phyloP scores from a whole-genome alignment of 2,113 vertebrate genomes.

The Pygoscelis adeliae region DNA sequence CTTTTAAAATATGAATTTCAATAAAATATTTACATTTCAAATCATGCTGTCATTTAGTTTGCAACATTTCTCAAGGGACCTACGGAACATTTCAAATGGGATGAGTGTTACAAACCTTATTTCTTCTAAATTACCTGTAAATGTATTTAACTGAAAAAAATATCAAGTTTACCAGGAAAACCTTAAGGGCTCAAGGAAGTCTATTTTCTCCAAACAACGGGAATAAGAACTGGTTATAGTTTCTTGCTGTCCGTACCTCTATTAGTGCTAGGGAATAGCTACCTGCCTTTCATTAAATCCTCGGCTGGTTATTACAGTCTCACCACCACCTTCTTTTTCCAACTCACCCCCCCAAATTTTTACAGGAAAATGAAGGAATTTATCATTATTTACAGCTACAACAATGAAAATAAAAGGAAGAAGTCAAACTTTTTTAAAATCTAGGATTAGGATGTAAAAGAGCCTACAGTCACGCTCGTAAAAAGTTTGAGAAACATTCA shows the following conservation, averaged over 20 bases:
- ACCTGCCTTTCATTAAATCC: background rate
- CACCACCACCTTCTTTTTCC: background rate
- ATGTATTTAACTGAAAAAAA: background rate
- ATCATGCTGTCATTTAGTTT: background rate
- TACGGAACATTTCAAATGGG: background rate
- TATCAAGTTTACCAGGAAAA: background rate
- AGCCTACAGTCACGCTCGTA: background rate
- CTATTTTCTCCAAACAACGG: background rate
- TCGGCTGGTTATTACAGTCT: background rate
- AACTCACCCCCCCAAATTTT: background rate
- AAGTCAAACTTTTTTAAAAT: background rate
- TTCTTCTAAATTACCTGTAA: background rate
- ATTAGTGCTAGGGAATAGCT: background rate
- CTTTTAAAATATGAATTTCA: background rate
- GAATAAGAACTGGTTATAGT: background rate
- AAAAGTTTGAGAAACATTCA: background rate
- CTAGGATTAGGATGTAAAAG: background rate
- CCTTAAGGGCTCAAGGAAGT: background rate
- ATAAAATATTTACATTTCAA: background rate
- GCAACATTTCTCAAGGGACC: background rate
- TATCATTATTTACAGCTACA: background rate
- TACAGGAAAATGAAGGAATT: background rate
- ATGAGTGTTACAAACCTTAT: background rate
- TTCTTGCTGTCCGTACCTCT: background rate
- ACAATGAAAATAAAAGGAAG: background rate